A percentile compares a stretch with the other conserved stretches of the same genome.
phyloP scores from a whole-genome alignment of 2,113 vertebrate species.

The Oreochromis spilurus region DNA sequence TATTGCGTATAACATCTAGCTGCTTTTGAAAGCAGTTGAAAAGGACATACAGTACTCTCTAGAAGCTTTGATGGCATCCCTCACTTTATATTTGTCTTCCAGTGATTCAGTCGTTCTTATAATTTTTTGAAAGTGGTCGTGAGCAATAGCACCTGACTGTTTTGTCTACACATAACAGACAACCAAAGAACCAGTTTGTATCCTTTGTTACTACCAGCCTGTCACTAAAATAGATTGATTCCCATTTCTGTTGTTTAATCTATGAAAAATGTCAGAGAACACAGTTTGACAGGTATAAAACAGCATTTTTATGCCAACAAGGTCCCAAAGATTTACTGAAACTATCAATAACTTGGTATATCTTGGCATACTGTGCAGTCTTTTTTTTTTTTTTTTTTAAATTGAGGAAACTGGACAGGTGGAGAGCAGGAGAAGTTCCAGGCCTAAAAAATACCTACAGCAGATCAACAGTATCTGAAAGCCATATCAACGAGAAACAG shows the following conservation, averaged over 20 bases:
- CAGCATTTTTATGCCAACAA: background rate
- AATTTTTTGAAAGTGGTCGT: background rate
- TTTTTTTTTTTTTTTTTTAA: fast-evolving
- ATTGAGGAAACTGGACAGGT: background rate
- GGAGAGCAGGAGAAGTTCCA: background rate
- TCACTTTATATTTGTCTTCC: background rate
- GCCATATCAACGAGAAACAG: too few species aligned
- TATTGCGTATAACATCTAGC: background rate
- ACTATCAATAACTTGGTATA: background rate
- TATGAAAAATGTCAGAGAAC: background rate
- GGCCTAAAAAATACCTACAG: background rate
- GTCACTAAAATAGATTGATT: background rate
- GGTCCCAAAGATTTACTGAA: background rate
- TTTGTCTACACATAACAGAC: background rate
- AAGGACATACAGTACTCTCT: background rate
- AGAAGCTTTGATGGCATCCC: background rate
- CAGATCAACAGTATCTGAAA: too few species aligned
- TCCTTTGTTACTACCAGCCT: background rate
- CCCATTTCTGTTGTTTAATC: background rate
- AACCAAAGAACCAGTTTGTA: background rate
- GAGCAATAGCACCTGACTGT: background rate
- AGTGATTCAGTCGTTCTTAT: background rate
- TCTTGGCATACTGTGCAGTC: background rate
- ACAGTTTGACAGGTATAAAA: background rate
- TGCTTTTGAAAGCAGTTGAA: background rate